Evolutionary conservation across 2,888 invertebrate genomes (phyloP).

Genomic region (Cephonodes hylas): DNA sequence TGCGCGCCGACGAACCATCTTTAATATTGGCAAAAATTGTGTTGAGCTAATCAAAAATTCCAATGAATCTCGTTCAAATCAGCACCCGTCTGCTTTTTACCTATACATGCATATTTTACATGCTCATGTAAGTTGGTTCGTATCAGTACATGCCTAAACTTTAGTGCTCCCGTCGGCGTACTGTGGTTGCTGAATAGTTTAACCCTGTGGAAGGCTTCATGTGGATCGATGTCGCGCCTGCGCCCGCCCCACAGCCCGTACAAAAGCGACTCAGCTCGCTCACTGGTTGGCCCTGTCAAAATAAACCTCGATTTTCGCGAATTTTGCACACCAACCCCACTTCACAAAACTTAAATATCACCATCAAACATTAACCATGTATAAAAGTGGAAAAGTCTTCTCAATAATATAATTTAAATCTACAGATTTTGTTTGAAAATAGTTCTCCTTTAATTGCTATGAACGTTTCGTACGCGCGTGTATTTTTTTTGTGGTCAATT

Average conservation of each 20-base stretch:
- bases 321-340: slow-evolving; percentile 42
- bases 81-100: no score
- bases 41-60: no score
- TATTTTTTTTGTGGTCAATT: slow-evolving; percentile 40
- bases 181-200: slow-evolving; percentile 38
- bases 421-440: slow-evolving; percentile 21
- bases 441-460: slow-evolving; percentile 31
- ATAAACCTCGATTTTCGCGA: slow-evolving; percentile 59
- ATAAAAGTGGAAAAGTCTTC: not conserved
- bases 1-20: no score
- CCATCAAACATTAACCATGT: slow-evolving; percentile 15
- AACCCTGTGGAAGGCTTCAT: slow-evolving; percentile 46
- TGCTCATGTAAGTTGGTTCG: not conserved
- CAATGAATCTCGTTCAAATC: no score
- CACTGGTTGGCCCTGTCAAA: slow-evolving; percentile 64
- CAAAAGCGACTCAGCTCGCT: slow-evolving; percentile 66
- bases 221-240: slow-evolving; percentile 72
- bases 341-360: slow-evolving; percentile 10
- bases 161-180: slow-evolving; percentile 20
- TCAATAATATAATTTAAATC: slow-evolving; percentile 3
- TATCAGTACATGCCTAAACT: slow-evolving; percentile 5
- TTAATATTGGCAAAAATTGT: no score
- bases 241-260: slow-evolving; percentile 54
- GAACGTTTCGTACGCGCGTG: slow-evolving; percentile 41
- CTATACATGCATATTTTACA: not conserved